Base-by-base conservation (phyloP, 1,140 invertebrate genomes). In the Idris sp. region DNA sequence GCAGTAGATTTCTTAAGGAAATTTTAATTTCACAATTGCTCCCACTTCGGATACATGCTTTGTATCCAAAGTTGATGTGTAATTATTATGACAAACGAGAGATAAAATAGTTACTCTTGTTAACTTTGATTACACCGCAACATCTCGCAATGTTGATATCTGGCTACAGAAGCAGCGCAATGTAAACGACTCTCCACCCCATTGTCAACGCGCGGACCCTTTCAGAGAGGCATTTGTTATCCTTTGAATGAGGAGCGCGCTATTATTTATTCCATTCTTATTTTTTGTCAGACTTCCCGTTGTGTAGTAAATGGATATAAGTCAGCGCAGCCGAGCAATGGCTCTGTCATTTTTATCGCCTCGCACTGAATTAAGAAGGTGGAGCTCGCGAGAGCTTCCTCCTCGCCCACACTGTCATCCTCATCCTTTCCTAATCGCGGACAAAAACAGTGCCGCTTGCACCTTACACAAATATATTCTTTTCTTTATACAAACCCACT, bases 201-300 rank as follows among this genome's bases (percentile, higher is more conserved):
- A 84, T 83, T 85, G 83, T 84, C 81, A 82, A 82, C 56, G 76
- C 56, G 76, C 46, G 69, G 81, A 78, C 81, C 80, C 80, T 82
- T 85, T 83, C 83, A 85, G 81, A 83, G 82, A 81, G 81, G 82
- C 83, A 85, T 85, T 86, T 86, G 84, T 85, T 86, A 84, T 86
- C 84, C 83, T 87, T 87, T 87, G 84, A 86, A 86, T 87, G 83
- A 85, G 81, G 77, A 83, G 82, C 79, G 79, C 74, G 80, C 85
- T 84, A 86, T 87, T 87, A 86, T 86, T 87, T 87, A 86, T 84
- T 86, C 82, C 82, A 83, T 86, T 84, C 85, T 86, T 86, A 86
- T 85, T 85, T 86, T 84, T 86, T 84, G 80, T 81, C 77, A 84
- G 83, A 76, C 82, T 74, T 72, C 54, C 78, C 81, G 83, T 85